Conservation (phyloP, 2,888 invertebrate species). For the Timema podura region DNA sequence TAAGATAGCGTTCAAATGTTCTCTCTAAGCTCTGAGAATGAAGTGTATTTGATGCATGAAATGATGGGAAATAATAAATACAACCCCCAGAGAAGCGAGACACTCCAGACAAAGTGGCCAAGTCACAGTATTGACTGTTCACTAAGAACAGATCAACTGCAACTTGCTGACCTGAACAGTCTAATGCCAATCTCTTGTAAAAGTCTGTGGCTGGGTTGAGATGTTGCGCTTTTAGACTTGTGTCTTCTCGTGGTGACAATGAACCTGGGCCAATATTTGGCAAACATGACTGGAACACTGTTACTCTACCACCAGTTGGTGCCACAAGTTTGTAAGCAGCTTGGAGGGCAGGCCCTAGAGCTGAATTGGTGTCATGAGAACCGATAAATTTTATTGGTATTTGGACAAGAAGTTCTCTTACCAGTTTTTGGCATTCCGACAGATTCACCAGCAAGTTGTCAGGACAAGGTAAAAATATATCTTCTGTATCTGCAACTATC, state of each 20-base stretch:
- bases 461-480: conserved; percentile 90
- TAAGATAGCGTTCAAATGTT: conserved; percentile 82
- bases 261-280: conserved; percentile 86
- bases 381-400: conserved; percentile 71
- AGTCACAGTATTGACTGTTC: conserved; percentile 88
- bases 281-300: conserved; percentile 89
- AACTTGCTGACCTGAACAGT: conserved; percentile 94
- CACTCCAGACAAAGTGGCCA: conserved; percentile 93
- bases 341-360: conserved; percentile 89
- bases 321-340: conserved; percentile 89
- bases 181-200: conserved; percentile 91
- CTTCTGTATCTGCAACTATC: conserved; percentile 89
- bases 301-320: conserved; percentile 89
- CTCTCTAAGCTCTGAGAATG: conserved; percentile 71
- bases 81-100: conserved; percentile 94
- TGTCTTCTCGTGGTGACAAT: conserved; percentile 81
- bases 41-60: conserved; percentile 64
- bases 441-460: conserved; percentile 90
- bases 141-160: conserved; percentile 94
- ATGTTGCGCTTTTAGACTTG: conserved; percentile 74
- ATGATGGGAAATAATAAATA: conserved; percentile 88
- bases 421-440: conserved; percentile 73
- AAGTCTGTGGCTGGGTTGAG: conserved; percentile 96
- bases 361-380: conserved; percentile 69
- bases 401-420: conserved; percentile 69